Evolutionary conservation across 1,140 invertebrate genomes (phyloP).

Genomic region (Pinna nobilis): DNA sequence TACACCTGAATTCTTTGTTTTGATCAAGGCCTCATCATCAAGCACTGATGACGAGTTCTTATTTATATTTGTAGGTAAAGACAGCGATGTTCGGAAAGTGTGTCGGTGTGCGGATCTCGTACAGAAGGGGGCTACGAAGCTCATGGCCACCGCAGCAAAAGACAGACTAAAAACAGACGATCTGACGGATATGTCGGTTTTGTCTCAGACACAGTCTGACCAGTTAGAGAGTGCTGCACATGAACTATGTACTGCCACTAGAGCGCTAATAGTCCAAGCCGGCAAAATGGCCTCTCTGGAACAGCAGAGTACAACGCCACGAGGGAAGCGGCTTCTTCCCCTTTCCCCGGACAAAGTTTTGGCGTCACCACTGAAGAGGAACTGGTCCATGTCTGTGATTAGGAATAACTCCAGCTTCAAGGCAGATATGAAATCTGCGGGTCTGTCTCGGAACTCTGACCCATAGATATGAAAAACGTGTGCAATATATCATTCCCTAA

Average conservation of each 20-base stretch:
- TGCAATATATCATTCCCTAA: too few relatives aligned
- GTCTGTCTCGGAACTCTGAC: too few relatives aligned
- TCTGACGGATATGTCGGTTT: slow-evolving; percentile 44
- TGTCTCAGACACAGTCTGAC: slow-evolving; percentile 59
- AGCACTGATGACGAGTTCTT: neutral
- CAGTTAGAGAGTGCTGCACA: slow-evolving; percentile 55
- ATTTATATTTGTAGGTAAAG: slow-evolving; percentile 45
- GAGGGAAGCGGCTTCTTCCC: slow-evolving; percentile 38
- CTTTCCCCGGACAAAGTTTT: slow-evolving; percentile 38
- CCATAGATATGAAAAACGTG: too few relatives aligned
- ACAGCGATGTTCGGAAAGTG: slow-evolving; percentile 50
- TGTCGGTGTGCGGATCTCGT: slow-evolving; percentile 61
- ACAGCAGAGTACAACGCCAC: slow-evolving; percentile 10
- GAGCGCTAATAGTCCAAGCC: slow-evolving; percentile 42
- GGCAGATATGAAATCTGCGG: too few relatives aligned
- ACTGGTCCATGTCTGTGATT: slow-evolving; percentile 7
- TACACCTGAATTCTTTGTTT: neutral
- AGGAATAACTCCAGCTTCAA: slow-evolving; percentile 9
- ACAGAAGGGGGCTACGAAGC: slow-evolving; percentile 49
- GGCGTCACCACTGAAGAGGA: slow-evolving; percentile 19
- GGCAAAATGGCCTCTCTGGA: slow-evolving; percentile 33
- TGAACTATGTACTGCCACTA: slow-evolving; percentile 51
- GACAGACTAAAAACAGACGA: slow-evolving; percentile 30
- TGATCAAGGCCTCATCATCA: neutral
- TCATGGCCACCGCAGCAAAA: slow-evolving; percentile 44